Conservation (phyloP, 2,797 vertebrate genomes). For the Tokudaia tokunoshimensis region DNA sequence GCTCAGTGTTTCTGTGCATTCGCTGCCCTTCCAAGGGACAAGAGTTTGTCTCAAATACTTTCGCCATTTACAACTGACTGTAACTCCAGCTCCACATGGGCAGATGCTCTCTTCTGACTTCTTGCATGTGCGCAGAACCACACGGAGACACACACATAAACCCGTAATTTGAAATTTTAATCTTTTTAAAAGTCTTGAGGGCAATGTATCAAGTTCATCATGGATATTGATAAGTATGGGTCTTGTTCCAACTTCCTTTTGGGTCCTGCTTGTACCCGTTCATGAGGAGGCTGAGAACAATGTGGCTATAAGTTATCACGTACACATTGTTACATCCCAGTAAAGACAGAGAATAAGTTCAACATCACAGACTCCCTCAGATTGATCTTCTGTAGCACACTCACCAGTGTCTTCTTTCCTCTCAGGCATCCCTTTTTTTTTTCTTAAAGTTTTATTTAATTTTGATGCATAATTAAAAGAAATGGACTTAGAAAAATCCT, state of each 20-base stretch:
- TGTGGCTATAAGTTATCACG: not conserved
- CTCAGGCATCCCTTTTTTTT: not conserved
- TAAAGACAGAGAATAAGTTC: not conserved
- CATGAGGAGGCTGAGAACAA: too few relatives aligned
- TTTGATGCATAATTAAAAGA: not conserved
- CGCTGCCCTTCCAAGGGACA: not conserved
- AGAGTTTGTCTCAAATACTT: not conserved
- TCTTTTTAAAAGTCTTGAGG: not conserved
- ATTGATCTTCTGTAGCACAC: not conserved
- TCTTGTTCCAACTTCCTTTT: not conserved
- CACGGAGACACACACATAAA: not conserved
- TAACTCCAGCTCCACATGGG: not conserved
- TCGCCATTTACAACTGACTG: not conserved
- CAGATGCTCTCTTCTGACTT: not conserved
- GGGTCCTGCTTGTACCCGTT: not conserved
- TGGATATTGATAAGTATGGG: not conserved
- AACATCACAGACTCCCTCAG: not conserved
- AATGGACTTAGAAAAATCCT: slow-evolving; percentile 36
- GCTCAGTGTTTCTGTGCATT: not conserved
- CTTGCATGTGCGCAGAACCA: not conserved
- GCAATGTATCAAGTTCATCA: not conserved
- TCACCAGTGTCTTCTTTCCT: too few relatives aligned
- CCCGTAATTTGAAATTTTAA: not conserved
- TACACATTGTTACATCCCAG: not conserved
- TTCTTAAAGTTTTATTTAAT: not conserved